Percentiles rank a stretch among this genome's conserved stretches.
Conservation (phyloP, 2,797 vertebrate species). For the Pampus argenteus region DNA sequence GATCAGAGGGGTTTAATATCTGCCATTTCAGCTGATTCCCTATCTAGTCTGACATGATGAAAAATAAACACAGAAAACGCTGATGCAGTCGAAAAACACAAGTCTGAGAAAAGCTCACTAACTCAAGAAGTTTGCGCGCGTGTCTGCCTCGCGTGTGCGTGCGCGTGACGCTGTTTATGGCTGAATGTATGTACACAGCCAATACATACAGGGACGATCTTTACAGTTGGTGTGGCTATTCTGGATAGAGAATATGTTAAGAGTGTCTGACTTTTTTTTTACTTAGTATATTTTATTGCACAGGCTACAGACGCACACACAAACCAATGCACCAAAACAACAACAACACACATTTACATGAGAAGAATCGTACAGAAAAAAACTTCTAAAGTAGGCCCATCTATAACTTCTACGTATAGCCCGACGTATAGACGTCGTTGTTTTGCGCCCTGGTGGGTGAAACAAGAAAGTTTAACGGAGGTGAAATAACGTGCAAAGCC, state of each 20-base stretch:
- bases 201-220: neutral
- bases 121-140: neutral
- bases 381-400: accelerated
- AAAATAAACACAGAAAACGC: constrained; percentile 60
- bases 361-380: accelerated
- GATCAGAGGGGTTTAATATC: constrained; percentile 10
- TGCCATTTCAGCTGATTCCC: constrained; percentile 61
- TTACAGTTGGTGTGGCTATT: neutral
- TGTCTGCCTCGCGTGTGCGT: neutral
- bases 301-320: neutral
- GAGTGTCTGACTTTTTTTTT: neutral
- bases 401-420: neutral
- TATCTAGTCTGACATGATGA: constrained; percentile 44
- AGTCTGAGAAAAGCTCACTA: constrained; percentile 27
- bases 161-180: neutral
- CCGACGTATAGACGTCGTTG: neutral
- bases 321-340: neutral
- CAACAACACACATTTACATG: neutral
- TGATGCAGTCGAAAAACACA: constrained; percentile 43
- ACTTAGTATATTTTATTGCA: neutral
- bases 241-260: too few relatives aligned
- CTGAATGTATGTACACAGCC: neutral
- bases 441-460: constrained; percentile 11
- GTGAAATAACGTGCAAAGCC: constrained; percentile 4
- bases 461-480: constrained; percentile 45